These are phyloP conservation scores for Xenopus tropicalis DNA, from an alignment of 2,113 vertebrate species.

Conservation along the genomic window UCB_Xtro_10.0 CM004451.2:21787001-21787500, in stretches of 20 bases:
- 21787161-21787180: slow-evolving; percentile 36
- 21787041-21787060: no score
- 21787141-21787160: slow-evolving; percentile 65
- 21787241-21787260: slow-evolving; percentile 44
- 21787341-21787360: neutral
- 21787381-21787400: no score
- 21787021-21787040: no score
- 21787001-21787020: no score
- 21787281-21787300: slow-evolving; percentile 4
- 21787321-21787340: neutral
- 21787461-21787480: no score
- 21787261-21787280: slow-evolving; percentile 43
- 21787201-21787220: slow-evolving; percentile 52
- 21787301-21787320: slow-evolving; percentile 19
- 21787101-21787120: slow-evolving; percentile 28
- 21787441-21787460: no score
- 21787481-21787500: no score
- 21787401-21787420: no score
- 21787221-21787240: neutral
- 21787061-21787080: no score
- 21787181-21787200: slow-evolving; percentile 72
- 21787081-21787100: neutral
- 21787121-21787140: slow-evolving; percentile 60
- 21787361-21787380: no score
- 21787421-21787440: no score